Percentiles rank a stretch among this genome's conserved stretches.
Conservation (phyloP, 2,888 invertebrate species). For the Eledona agricola region DNA sequence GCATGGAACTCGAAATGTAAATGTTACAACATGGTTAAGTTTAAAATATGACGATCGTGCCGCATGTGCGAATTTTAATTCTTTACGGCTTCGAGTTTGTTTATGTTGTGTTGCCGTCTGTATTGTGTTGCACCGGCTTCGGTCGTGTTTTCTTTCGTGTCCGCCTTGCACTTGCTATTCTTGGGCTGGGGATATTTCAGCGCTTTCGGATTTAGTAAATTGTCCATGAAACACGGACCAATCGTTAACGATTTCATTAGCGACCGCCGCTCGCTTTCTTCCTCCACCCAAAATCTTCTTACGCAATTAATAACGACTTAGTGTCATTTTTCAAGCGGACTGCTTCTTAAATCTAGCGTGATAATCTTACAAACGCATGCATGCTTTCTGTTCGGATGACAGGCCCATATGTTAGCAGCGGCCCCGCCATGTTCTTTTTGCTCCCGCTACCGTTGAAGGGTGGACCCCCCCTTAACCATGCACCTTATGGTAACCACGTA, state of each 20-base stretch:
- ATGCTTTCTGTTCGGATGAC: conserved; percentile 52
- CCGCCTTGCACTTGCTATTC: conserved; percentile 18
- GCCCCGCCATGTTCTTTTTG: conserved; percentile 36
- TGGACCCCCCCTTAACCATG: too few species aligned
- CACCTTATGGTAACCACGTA: too few species aligned
- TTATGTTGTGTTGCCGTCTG: conserved; percentile 59
- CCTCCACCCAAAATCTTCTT: conserved; percentile 38
- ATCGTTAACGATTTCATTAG: conserved; percentile 45
- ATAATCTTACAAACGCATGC: conserved; percentile 56
- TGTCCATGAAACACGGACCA: conserved; percentile 41
- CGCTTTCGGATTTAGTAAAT: conserved; percentile 37
- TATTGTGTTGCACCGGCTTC: conserved; percentile 53
- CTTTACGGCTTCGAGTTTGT: conserved; percentile 56
- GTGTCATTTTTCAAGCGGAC: conserved; percentile 58
- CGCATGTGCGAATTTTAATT: conserved; percentile 61
- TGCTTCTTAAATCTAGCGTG: conserved; percentile 58
- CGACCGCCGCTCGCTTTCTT: too few species aligned
- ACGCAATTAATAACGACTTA: conserved; percentile 55
- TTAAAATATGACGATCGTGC: conserved; percentile 59
- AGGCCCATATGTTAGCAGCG: conserved; percentile 54
- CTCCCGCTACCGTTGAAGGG: conserved; percentile 32
- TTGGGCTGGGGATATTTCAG: too few species aligned
- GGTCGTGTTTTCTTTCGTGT: conserved; percentile 26
- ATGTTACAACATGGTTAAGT: conserved; percentile 50
- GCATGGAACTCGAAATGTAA: conserved; percentile 47